phyloP scores from a whole-genome alignment of 2,797 vertebrate genomes.

The Micropoecilia bifurca region DNA sequence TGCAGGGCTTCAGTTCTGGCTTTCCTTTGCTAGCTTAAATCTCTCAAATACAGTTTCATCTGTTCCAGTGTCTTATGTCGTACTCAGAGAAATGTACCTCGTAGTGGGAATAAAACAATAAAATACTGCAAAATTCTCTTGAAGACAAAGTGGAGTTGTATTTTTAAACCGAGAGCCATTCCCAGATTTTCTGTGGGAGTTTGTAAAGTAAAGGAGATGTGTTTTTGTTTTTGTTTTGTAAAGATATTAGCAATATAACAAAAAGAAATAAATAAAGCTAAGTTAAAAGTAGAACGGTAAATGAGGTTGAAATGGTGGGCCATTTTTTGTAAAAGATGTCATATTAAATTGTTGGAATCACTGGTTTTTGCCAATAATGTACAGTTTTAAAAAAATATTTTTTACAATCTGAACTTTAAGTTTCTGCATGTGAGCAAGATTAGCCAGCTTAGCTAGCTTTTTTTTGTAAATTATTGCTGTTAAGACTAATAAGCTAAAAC shows the following conservation, averaged over 20 bases:
- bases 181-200: not conserved
- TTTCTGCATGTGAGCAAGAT: not conserved
- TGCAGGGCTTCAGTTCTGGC: constrained; percentile 30
- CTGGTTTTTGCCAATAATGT: not conserved
- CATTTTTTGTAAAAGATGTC: not conserved
- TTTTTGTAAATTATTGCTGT: not conserved
- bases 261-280: not conserved
- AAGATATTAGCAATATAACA: not conserved
- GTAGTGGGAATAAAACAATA: not conserved
- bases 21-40: constrained; percentile 22
- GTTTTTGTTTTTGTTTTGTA: not conserved
- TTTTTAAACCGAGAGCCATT: not conserved
- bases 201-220: not conserved
- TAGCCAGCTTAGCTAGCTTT: too few species aligned
- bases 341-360: not conserved
- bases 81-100: not conserved
- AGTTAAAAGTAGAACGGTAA: not conserved
- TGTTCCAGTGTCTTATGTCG: not conserved
- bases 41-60: not conserved
- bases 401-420: not conserved
- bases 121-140: not conserved
- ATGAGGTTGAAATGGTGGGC: not conserved
- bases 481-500: not conserved
- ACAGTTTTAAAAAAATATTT: not conserved
- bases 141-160: not conserved